Evolutionary conservation across 2,888 invertebrate genomes (phyloP).

Genomic region (Eupeodes latifasciatus): DNA sequence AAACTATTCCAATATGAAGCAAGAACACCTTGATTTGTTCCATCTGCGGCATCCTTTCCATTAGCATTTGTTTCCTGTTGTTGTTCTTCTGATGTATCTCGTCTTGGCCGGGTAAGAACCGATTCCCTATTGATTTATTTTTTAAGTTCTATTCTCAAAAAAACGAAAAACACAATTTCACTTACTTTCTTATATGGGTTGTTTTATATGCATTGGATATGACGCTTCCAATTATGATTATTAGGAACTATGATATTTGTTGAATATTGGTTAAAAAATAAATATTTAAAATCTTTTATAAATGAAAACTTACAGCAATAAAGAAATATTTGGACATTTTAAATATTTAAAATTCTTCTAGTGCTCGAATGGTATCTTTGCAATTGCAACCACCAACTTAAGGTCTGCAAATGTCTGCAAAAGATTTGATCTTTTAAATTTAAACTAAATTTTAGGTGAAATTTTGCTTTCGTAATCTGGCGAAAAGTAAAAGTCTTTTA

Average conservation of each 20-base stretch:
- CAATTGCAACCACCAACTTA: constrained; percentile 35
- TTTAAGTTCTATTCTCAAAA: not conserved
- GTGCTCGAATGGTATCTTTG: constrained; percentile 5
- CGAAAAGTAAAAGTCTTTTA: constrained; percentile 49
- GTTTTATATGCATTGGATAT: constrained; percentile 36
- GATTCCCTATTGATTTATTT: constrained; percentile 8
- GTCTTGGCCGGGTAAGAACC: not conserved
- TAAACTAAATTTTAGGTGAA: constrained; percentile 58
- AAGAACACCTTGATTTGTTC: constrained; percentile 26
- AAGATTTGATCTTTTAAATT: constrained; percentile 43
- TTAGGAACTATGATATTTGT: constrained; percentile 13
- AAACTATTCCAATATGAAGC: constrained; percentile 59
- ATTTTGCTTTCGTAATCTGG: constrained; percentile 35
- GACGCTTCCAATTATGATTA: constrained; percentile 15
- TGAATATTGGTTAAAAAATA: not conserved
- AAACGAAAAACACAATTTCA: not conserved
- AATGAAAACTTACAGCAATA: constrained; percentile 45
- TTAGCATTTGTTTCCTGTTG: constrained; percentile 1
- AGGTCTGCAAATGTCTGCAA: constrained; percentile 14
- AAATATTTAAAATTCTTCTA: not conserved
- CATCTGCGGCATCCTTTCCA: constrained; percentile 37
- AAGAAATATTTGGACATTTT: constrained; percentile 42
- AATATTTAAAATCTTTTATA: not conserved
- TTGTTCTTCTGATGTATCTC: constrained; percentile 12
- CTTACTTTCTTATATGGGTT: constrained; percentile 37